phyloP scores from a whole-genome alignment of 2,888 invertebrate species.

The Didymodactylos carnosus region DNA sequence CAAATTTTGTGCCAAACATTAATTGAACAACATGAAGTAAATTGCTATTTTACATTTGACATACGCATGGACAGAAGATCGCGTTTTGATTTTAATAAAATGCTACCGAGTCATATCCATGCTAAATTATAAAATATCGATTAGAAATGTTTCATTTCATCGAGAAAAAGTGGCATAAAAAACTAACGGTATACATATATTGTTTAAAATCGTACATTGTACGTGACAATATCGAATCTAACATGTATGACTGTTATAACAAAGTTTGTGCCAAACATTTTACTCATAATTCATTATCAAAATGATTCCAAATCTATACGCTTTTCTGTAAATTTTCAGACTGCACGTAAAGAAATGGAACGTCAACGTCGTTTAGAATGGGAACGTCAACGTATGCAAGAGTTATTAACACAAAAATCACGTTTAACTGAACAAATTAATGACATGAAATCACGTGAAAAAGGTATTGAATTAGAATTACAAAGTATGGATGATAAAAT shows the following conservation, averaged over 20 bases:
- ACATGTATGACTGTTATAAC: neutral
- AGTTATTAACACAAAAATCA: slow-evolving; percentile 3
- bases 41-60: no score
- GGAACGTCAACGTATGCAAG: slow-evolving; percentile 11
- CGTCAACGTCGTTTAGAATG: slow-evolving; percentile 9
- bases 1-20: slow-evolving; percentile 39
- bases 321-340: neutral
- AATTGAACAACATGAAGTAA: slow-evolving; percentile 47
- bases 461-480: slow-evolving; percentile 9
- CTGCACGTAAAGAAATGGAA: slow-evolving; percentile 7
- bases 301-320: no score
- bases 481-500: slow-evolving; percentile 1
- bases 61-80: neutral
- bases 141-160: no score
- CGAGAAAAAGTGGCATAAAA: no score
- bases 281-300: no score
- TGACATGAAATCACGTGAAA: slow-evolving; percentile 7
- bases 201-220: neutral
- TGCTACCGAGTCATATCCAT: neutral
- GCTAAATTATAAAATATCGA: neutral
- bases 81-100: neutral
- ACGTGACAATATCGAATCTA: neutral
- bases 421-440: slow-evolving; percentile 10
- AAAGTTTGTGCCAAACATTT: neutral
- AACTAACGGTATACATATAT: neutral